Base-by-base conservation (phyloP, 2,797 vertebrate genomes). In the Bradypus variegatus region DNA sequence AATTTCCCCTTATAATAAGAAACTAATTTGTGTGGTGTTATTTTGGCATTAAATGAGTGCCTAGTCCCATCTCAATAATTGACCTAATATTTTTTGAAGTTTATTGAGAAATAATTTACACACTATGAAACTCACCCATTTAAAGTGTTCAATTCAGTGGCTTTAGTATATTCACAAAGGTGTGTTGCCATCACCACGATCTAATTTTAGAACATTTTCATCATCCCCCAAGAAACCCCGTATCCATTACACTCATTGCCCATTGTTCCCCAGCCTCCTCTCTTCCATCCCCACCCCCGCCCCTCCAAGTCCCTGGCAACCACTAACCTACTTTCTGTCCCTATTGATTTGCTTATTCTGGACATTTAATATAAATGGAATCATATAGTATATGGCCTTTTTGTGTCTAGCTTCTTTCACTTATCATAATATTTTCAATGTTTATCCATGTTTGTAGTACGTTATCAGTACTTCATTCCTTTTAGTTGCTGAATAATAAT, bases 191-290 rank as follows among this genome's bases (percentile, higher is more conserved):
- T 60, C 23, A 8, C 62, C 36, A 64, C 81, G 15, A 55, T 55
- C 58, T 77, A 81, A 69, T 89, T 86, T 69, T 90, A 90, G 38
- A 84, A 79, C 10, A 65, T 83, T 83, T 88, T 85, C n/a, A 75
- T 88, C 38, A 84, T 21, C 50, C 48, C 27, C 50, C 21, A 85
- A 65, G 60, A 85, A 88, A 45, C 65, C 8, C 33, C 33, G 29
- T 85, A 67, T 29, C 18, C 29, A 21, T 81, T 78, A 88, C 62
- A 88, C 19, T 89, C 62, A 76, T 13, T 31, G 72, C 27, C 53
- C 36, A 58, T 41, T 72, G 18, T 6, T 86, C 21, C n/a, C 31
- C 23, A 45, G 31, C 60, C 6, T 58, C 16, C 58, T 25, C 38
- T 29, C 69, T 19, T 33, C 27, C 53, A 53, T 78, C 48, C 12